Evolutionary conservation across 2,888 invertebrate species (phyloP).

Genomic region (Agonopterix subpropinquella): DNA sequence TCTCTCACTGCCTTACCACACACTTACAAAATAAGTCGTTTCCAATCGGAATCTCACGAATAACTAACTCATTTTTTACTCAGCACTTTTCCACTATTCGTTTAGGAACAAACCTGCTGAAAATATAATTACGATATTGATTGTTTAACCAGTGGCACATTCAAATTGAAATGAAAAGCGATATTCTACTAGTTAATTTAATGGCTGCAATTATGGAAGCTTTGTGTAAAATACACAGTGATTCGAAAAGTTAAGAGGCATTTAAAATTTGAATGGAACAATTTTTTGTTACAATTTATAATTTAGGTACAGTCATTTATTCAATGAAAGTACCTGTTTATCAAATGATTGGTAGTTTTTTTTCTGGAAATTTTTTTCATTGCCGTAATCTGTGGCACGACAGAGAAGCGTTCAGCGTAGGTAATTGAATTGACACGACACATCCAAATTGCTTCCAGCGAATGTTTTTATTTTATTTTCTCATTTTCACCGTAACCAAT

Average conservation of each 20-base stretch:
- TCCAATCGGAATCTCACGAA: not conserved
- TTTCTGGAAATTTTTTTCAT: slow-evolving; percentile 55
- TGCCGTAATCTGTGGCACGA: slow-evolving; percentile 42
- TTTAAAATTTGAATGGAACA: not conserved
- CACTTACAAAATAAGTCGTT: not conserved
- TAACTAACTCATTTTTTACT: too few species aligned
- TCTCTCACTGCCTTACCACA: slow-evolving; percentile 13
- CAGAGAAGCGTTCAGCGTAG: slow-evolving; percentile 31
- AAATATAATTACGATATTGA: not conserved
- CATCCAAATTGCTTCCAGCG: slow-evolving; percentile 40
- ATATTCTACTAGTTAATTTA: not conserved
- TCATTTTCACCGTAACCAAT: slow-evolving; percentile 21
- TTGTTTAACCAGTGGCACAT: not conserved
- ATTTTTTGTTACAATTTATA: not conserved
- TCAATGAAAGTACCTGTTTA: slow-evolving; percentile 32
- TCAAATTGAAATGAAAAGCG: not conserved
- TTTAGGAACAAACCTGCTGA: not conserved
- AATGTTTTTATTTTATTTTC: slow-evolving; percentile 36
- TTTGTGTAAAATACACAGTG: not conserved
- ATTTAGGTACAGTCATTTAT: too few species aligned
- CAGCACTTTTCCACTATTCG: not conserved
- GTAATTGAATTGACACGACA: slow-evolving; percentile 47
- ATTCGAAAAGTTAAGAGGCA: not conserved
- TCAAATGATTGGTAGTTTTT: slow-evolving; percentile 37
- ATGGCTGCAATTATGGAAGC: not conserved